These are phyloP conservation scores for Incurvaria masculella DNA, from an alignment of 2,888 invertebrate species.

Conservation along the genomic window DNA sequence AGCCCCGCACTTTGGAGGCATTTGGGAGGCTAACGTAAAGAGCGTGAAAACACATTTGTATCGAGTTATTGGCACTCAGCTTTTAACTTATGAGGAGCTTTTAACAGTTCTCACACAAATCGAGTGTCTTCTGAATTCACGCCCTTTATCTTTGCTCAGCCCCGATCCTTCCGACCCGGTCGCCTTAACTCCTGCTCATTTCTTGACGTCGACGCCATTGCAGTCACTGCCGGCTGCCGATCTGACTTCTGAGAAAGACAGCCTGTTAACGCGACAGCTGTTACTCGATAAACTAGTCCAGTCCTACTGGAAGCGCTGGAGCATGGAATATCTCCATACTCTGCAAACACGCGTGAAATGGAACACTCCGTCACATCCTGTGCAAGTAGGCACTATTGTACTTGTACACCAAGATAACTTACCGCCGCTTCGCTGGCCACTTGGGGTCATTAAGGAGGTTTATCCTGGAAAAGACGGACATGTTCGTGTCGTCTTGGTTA, in stretches of 20 bases:
- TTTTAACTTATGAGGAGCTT: slow-evolving; percentile 1
- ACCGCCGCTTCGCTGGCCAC: too few species aligned
- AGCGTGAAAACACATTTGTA: slow-evolving; percentile 1
- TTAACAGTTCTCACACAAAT: not conserved
- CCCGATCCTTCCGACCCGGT: not conserved
- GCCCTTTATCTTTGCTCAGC: not conserved
- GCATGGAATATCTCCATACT: slow-evolving; percentile 6
- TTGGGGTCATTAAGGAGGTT: too few species aligned
- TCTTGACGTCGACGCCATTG: slow-evolving; percentile 10
- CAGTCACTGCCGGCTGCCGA: slow-evolving; percentile 8
- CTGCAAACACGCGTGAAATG: slow-evolving; percentile 10
- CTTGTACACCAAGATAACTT: too few species aligned
- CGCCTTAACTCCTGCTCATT: slow-evolving; percentile 12
- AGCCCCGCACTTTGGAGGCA: slow-evolving; percentile 8
- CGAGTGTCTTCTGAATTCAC: slow-evolving; percentile 1
- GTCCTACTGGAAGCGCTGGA: slow-evolving; percentile 7
- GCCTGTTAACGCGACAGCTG: slow-evolving; percentile 1
- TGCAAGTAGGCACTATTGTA: too few species aligned
- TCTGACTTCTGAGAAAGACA: too few species aligned
- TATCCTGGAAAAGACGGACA: too few species aligned
- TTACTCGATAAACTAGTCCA: slow-evolving; percentile 12
- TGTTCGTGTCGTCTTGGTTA: too few species aligned
- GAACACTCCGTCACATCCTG: too few species aligned
- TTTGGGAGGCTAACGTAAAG: slow-evolving; percentile 6
- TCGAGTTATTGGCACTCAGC: not conserved